These are phyloP conservation scores for Anoplius nigerrimus DNA, from an alignment of 2,888 invertebrate genomes.

Conservation along the genomic window DNA sequence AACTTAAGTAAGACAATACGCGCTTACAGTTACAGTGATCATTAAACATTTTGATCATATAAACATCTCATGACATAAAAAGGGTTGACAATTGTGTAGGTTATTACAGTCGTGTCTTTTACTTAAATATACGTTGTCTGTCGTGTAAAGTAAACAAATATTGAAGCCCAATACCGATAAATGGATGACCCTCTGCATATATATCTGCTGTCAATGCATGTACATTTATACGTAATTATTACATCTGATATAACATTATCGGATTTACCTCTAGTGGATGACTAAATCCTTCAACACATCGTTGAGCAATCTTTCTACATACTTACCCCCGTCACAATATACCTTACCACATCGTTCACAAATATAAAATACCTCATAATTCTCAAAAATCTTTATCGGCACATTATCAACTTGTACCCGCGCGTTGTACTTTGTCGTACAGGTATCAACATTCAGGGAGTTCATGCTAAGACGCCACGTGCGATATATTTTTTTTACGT, in stretches of 20 bases:
- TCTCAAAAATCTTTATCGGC: conserved; percentile 73
- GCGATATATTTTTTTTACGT: conserved; percentile 35
- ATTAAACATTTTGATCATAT: too few species aligned
- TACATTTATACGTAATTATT: background rate
- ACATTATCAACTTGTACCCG: conserved; percentile 78
- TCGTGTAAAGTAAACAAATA: too few species aligned
- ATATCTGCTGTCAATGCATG: too few species aligned
- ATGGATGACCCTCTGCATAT: too few species aligned
- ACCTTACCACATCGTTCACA: conserved; percentile 86
- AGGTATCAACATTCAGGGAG: conserved; percentile 71
- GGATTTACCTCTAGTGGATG: conserved; percentile 17
- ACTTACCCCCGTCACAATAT: conserved; percentile 82
- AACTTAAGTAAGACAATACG: too few species aligned
- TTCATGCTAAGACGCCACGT: conserved; percentile 69
- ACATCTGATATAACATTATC: conserved; percentile 9
- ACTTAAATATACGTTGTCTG: too few species aligned
- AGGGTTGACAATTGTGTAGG: too few species aligned
- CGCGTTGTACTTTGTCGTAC: conserved; percentile 78
- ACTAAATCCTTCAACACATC: conserved; percentile 52
- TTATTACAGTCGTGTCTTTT: too few species aligned
- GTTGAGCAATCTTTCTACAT: conserved; percentile 58
- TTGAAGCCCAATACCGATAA: too few species aligned
- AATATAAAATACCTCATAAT: conserved; percentile 79
- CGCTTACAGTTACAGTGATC: too few species aligned
- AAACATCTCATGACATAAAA: too few species aligned